phyloP scores from a whole-genome alignment of 2,113 vertebrate species.

The Pontoporia blainvillei region DNA sequence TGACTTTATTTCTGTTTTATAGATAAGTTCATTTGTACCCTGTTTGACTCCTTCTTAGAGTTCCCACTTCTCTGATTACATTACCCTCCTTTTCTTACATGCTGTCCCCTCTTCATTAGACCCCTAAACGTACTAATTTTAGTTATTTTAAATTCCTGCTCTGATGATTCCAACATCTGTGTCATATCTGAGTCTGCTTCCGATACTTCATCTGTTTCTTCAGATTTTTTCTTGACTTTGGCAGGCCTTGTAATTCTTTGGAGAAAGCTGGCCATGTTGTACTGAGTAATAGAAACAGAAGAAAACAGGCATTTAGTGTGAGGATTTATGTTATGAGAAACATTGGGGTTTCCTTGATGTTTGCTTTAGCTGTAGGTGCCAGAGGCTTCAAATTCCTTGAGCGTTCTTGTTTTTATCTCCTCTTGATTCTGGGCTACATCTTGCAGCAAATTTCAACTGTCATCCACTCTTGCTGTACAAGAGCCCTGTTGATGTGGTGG shows the following conservation, averaged over 20 bases:
- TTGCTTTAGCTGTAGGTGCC: background rate
- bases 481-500: background rate
- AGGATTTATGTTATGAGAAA: background rate
- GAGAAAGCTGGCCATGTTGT: background rate
- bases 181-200: background rate
- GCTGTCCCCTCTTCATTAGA: background rate
- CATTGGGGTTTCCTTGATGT: background rate
- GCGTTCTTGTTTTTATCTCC: background rate
- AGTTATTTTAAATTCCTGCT: background rate
- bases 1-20: background rate
- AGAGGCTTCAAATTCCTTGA: background rate
- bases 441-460: background rate
- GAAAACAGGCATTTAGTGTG: background rate
- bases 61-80: background rate
- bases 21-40: background rate
- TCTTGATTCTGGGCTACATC: background rate
- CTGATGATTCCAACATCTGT: background rate
- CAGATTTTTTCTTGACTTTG: background rate
- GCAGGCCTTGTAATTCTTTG: background rate
- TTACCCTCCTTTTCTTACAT: background rate
- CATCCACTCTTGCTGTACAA: background rate
- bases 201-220: background rate
- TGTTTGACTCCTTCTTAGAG: background rate
- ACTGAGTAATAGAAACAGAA: background rate
- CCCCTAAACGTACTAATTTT: background rate